Base-by-base conservation (phyloP, 2,888 invertebrate species). In the Ochropacha duplaris region DNA sequence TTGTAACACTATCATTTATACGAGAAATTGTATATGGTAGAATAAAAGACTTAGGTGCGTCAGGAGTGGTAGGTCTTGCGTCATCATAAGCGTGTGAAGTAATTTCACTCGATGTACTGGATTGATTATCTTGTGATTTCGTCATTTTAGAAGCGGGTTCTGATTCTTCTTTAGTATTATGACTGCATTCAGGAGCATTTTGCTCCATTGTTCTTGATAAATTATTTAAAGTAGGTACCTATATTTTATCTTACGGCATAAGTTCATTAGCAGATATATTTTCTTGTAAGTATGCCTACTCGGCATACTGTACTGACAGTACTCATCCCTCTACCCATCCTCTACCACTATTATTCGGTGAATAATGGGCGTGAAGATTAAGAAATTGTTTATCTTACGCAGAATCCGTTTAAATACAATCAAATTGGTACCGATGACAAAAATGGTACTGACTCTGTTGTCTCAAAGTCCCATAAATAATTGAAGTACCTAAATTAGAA, bases 171-270 rank as follows among this genome's bases (percentile, higher is more conserved):
- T 57, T 24, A 54, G 19, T 44, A 9, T 61, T 61, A 56, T 57
- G 67, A 64, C 72, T 77, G 68, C 72, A 73, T 57, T 72, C 59
- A 34, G 74, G 69, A 16, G 56, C 24, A 51, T 62, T 64, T 39
- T 68, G 66, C 22, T 76, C 75, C 77, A 76, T 76, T 55, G 50
- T 16, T 56, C 19, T 64, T 65, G 57, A 49, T 31, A 12, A 6
- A 36, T n/a, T 31, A 12, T 31, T 31, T 12, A 2, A 12, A 5
- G 4, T 31, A 31, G 2, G n/a, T n/a, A n/a, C n/a, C n/a, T 31
- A 12, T 31, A 3, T 12, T 12, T 31, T 12, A 12, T 12, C 3
- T 31, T 12, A 12, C 12, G 11, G 8, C 11, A 28, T 28, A 6
- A 6, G 26, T 26, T 26, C 11, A 28, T 28, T 28, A 31, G 2